Evolutionary conservation across 2,797 vertebrate genomes (phyloP).

Genomic region (Phoeniculus purpureus): DNA sequence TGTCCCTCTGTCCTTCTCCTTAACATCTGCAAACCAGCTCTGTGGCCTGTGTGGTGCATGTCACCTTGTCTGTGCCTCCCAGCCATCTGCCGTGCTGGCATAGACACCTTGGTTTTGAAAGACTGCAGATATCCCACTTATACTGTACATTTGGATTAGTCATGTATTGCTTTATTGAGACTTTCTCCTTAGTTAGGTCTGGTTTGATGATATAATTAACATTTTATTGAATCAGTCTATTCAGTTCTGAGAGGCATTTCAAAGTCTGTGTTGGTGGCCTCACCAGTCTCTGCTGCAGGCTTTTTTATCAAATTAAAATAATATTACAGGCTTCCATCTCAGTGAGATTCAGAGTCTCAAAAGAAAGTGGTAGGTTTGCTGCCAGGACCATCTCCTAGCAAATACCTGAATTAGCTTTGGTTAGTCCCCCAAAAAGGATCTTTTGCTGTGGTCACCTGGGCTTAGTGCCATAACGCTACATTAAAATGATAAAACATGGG

Average conservation of each 20-base stretch:
- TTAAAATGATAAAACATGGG: background rate
- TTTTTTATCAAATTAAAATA: background rate
- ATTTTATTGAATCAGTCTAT: background rate
- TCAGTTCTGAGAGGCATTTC: background rate
- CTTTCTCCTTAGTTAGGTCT: background rate
- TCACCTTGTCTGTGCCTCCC: background rate
- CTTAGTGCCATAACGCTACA: background rate
- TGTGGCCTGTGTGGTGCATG: background rate
- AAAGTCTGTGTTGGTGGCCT: background rate
- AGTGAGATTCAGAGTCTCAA: background rate
- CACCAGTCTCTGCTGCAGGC: background rate
- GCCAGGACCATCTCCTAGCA: background rate
- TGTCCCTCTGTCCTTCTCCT: background rate
- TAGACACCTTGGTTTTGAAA: background rate
- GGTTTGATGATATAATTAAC: background rate
- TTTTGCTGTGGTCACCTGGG: background rate
- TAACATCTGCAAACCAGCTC: background rate
- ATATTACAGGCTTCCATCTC: background rate
- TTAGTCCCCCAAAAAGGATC: background rate
- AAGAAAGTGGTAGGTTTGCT: background rate
- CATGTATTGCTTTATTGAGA: background rate
- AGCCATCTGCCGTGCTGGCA: constrained; percentile 43
- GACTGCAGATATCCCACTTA: background rate
- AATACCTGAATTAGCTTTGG: background rate
- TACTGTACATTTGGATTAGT: background rate